phyloP scores from a whole-genome alignment of 2,113 vertebrate species.

The Heterocephalus glaber region DNA sequence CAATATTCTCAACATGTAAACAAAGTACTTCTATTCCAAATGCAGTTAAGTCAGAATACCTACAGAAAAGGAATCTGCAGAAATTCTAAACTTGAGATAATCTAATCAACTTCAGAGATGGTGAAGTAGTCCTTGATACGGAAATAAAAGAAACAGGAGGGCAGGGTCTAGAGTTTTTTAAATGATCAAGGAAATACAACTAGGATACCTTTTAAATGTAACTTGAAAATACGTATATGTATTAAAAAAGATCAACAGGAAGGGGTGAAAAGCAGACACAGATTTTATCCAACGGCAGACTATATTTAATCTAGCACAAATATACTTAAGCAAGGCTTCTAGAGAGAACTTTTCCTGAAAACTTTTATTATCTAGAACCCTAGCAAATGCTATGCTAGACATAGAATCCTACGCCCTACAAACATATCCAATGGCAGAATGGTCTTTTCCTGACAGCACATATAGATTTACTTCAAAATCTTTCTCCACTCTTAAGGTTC shows the following conservation, averaged over 20 bases:
- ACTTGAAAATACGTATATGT: background rate
- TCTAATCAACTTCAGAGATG: constrained; percentile 14
- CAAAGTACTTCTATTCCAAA: constrained; percentile 23
- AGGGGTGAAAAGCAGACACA: constrained; percentile 3
- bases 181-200: background rate
- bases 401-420: background rate
- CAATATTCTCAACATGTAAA: background rate
- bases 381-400: background rate
- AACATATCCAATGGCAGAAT: background rate
- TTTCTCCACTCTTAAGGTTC: background rate
- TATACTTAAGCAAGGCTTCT: background rate
- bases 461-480: background rate
- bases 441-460: constrained; percentile 11
- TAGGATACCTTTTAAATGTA: background rate
- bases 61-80: background rate
- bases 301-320: background rate
- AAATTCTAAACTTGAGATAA: background rate
- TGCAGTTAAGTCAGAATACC: constrained; percentile 13
- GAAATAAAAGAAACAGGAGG: background rate
- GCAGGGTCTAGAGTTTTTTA: background rate
- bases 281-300: background rate
- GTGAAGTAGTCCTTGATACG: background rate
- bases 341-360: constrained; percentile 22
- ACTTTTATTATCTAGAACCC: background rate
- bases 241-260: background rate